Evolutionary conservation across 2,797 vertebrate species (phyloP).

Genomic region (Carduelis carduelis): DNA sequence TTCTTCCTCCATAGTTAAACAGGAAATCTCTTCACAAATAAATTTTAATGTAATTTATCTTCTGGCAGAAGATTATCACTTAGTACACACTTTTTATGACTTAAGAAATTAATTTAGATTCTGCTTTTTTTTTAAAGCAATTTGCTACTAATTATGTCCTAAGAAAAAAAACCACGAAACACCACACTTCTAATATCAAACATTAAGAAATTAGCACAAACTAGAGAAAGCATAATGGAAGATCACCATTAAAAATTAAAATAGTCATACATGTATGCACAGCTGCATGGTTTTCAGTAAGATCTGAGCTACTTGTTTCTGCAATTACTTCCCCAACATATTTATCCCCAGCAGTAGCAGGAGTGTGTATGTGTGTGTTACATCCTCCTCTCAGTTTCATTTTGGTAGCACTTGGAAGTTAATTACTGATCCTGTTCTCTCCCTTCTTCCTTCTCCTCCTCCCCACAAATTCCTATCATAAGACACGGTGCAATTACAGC

Average conservation of each 20-base stretch:
- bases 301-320: background rate
- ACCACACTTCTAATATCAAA: background rate
- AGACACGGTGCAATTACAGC: background rate
- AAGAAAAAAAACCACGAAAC: background rate
- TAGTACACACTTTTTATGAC: background rate
- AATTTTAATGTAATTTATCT: background rate
- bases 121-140: background rate
- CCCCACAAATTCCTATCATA: background rate
- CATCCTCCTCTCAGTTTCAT: background rate
- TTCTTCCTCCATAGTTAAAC: background rate
- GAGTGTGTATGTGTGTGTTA: background rate
- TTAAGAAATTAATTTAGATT: background rate
- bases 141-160: background rate
- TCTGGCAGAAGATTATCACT: background rate
- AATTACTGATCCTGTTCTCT: background rate
- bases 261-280: background rate
- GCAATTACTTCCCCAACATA: background rate
- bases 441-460: background rate
- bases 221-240: background rate
- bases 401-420: background rate
- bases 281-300: background rate
- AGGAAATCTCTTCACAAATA: background rate
- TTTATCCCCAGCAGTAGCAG: rapidly evolving
- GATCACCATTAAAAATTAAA: background rate
- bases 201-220: background rate